Conservation (phyloP, 2,113 vertebrate species). For the Enhydra lutris region DNA sequence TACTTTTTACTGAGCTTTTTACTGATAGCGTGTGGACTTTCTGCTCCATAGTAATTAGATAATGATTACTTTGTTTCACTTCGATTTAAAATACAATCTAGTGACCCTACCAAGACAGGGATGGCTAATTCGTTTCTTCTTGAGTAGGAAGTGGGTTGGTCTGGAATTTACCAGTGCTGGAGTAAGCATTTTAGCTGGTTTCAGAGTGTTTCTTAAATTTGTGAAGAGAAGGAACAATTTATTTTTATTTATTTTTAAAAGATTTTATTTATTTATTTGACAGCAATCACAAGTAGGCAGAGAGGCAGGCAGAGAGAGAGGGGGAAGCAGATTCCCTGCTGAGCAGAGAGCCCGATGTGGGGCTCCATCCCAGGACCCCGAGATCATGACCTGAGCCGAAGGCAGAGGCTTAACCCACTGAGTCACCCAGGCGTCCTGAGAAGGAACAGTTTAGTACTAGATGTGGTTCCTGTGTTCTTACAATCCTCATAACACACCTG, state of each 20-base stretch:
- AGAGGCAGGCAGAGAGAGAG: no score
- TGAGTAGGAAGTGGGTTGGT: not conserved
- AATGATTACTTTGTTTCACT: not conserved
- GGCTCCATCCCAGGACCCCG: no score
- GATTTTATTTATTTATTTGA: no score
- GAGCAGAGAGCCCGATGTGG: no score
- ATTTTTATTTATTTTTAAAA: no score
- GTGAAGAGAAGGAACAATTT: not conserved
- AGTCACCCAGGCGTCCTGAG: not conserved
- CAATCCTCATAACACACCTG: not conserved
- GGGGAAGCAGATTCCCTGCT: no score
- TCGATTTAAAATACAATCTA: conserved; percentile 5
- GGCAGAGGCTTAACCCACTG: no score
- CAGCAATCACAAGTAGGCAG: no score
- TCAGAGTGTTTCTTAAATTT: not conserved
- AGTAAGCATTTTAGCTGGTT: not conserved
- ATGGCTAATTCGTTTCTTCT: conserved; percentile 27
- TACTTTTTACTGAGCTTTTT: not conserved
- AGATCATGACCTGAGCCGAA: no score
- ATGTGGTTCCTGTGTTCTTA: not conserved
- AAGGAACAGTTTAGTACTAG: not conserved
- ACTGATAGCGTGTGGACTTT: not conserved
- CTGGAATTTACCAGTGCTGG: not conserved
- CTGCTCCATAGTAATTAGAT: not conserved
- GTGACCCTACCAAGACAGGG: not conserved